These are phyloP conservation scores for Vidua macroura DNA, from an alignment of 2,113 vertebrate genomes.

Conservation along the genomic window DNA sequence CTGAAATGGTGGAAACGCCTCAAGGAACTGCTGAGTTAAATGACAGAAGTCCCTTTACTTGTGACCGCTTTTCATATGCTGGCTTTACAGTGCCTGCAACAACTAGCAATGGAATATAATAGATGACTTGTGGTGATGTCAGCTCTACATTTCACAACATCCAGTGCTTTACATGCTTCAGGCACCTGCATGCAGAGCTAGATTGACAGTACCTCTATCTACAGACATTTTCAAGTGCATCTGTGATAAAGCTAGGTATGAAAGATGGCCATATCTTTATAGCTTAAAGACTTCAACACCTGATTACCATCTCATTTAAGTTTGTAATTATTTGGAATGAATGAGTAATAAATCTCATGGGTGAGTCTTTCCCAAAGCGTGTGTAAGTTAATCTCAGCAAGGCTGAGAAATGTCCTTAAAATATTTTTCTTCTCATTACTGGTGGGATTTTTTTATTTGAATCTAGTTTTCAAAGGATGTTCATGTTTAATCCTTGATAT, in stretches of 20 bases:
- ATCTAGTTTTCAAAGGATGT: not conserved
- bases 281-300: not conserved
- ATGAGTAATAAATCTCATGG: not conserved
- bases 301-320: not conserved
- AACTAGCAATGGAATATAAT: not conserved
- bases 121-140: not conserved
- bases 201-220: not conserved
- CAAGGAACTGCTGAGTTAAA: not conserved
- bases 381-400: not conserved
- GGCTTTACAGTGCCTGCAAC: not conserved
- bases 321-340: slow-evolving; percentile 24
- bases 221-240: not conserved
- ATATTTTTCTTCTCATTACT: not conserved
- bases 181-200: not conserved
- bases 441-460: not conserved
- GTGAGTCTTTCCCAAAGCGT: slow-evolving; percentile 10
- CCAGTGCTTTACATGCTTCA: not conserved
- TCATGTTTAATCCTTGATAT: not conserved
- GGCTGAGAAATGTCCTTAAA: not conserved
- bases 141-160: not conserved
- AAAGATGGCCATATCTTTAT: slow-evolving; percentile 2
- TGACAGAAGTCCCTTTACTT: not conserved
- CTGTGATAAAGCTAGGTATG: not conserved
- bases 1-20: not conserved
- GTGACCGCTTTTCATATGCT: not conserved